Conservation (phyloP, 2,888 invertebrate species). For the Vesta saturnalis region DNA sequence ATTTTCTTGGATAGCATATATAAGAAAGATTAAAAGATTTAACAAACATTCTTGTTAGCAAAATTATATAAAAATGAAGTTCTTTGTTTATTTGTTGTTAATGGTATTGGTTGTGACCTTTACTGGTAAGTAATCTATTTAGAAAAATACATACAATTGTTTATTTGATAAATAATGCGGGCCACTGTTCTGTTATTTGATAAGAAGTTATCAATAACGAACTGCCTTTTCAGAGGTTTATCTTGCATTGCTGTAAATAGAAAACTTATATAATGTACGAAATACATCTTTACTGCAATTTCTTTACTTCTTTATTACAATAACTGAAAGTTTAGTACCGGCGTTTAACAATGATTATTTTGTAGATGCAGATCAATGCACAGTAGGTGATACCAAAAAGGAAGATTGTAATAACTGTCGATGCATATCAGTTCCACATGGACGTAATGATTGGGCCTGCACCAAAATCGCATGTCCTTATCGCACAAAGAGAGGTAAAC, state of each 20-base stretch:
- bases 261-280: no score
- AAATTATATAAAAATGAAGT: background rate
- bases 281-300: no score
- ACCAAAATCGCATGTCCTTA: constrained; percentile 55
- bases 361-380: constrained; percentile 21
- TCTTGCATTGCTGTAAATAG: no score
- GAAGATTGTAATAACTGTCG: constrained; percentile 46
- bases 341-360: background rate
- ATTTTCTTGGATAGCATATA: background rate
- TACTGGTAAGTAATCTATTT: background rate
- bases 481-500: background rate
- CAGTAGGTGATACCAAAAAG: background rate
- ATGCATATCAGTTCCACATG: constrained; percentile 46
- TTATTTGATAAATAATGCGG: background rate
- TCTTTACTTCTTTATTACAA: no score
- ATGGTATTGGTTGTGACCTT: background rate
- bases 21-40: background rate
- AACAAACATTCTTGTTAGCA: background rate
- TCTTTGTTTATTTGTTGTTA: background rate
- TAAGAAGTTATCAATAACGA: background rate
- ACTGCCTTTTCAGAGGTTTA: no score
- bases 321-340: no score
- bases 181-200: background rate
- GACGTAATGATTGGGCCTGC: constrained; percentile 62
- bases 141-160: background rate